Evolutionary conservation across 2,113 vertebrate species (phyloP), one percentile per base, ranked within the genome.

Genomic region (cat (Felis catus)): DNA sequence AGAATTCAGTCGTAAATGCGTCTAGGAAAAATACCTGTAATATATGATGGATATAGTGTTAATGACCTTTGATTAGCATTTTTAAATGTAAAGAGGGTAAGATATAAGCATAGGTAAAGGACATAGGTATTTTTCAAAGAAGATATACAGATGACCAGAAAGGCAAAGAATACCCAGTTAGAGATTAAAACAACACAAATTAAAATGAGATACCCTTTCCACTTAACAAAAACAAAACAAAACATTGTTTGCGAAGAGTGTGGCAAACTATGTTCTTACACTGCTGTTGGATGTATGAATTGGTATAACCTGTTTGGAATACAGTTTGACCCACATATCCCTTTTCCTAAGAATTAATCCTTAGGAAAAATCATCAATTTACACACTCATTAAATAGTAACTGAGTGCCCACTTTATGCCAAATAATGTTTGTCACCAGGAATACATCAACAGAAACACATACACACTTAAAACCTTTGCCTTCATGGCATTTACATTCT

Each of bases 291-390:
- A 93, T n/a, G 4, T 70, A 12, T 68, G 78, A 70, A 79, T 39
- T 93, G 55, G 5, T 51, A 58, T 12, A 66, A 7, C 6, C 48
- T 71, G 83, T 93, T 65, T 91, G 36, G 65, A 91, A 82, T 93
- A 78, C 2, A 78, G 4, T 91, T 94, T 53, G 76, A 86, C 9
- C 27, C 7, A 91, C 6, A 78, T 92, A 61, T 12, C 11, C 36
- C 61, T 88, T 97, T 89, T 73, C 74, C 27, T 97, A 39, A 14
- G n/a, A 93, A 76, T 86, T 87, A 81, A 76, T 48, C 36, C 39
- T 51, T 70, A 66, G 61, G 31, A 96, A 88, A 58, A 91, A 33
- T 66, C 18, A 94, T 89, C 83, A 58, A 93, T 87, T 78, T 86
- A 23, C 88, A 93, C 68, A 83, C 45, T 80, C 25, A 41, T 65